Conservation (phyloP, 2,113 vertebrate genomes). For the Bungarus multicinctus region DNA sequence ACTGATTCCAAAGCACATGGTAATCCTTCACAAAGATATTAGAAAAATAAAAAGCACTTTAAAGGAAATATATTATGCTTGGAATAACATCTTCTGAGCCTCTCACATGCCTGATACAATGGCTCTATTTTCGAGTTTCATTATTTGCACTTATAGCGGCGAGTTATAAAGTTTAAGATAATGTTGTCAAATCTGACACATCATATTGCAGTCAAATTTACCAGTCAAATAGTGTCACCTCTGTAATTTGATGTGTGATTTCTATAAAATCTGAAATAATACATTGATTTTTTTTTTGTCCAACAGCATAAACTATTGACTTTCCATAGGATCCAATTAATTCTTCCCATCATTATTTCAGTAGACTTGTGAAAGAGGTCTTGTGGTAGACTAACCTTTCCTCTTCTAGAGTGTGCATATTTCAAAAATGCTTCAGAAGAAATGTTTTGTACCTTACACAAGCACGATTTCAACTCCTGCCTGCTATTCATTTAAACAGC, state of each 20-base stretch:
- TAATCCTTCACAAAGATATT: not conserved
- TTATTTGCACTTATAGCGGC: not conserved
- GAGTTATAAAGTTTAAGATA: not conserved
- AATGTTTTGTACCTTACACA: too few species aligned
- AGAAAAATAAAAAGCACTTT: not conserved
- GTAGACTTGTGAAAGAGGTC: not conserved
- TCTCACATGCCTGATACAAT: not conserved
- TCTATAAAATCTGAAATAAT: conserved; percentile 17
- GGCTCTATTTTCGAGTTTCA: not conserved
- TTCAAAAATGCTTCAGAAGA: not conserved
- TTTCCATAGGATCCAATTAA: not conserved
- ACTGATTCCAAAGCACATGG: not conserved
- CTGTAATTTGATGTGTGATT: conserved; percentile 1
- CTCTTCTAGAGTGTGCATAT: not conserved
- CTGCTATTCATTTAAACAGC: not conserved
- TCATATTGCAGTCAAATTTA: conserved; percentile 10
- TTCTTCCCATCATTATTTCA: not conserved
- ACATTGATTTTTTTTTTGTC: conserved; percentile 26
- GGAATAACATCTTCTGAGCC: not conserved
- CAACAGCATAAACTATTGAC: conserved; percentile 8
- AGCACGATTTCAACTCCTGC: not conserved
- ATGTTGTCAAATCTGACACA: not conserved
- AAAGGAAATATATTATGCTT: not conserved
- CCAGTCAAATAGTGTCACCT: conserved; percentile 24
- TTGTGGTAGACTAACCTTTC: not conserved